phyloP scores from a whole-genome alignment of 1,140 invertebrate genomes.

The Onthophagus taurus region DNA sequence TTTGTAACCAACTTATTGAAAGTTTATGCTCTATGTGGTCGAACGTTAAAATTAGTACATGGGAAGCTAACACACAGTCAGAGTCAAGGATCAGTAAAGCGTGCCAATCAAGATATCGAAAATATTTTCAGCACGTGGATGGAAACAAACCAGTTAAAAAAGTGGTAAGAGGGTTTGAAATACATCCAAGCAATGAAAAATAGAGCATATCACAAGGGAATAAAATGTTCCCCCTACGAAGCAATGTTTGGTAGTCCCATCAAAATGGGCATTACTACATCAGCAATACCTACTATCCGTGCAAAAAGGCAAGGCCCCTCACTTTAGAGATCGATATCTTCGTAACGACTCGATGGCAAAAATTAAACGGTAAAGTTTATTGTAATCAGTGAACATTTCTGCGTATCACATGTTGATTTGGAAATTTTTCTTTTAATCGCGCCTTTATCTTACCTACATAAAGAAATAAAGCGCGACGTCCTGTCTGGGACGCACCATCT shows the following conservation, averaged over 20 bases:
- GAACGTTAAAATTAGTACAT: conserved; percentile 29
- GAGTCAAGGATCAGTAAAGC: conserved; percentile 26
- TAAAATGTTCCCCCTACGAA: conserved; percentile 25
- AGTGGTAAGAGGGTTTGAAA: conserved; percentile 26
- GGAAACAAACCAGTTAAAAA: conserved; percentile 23
- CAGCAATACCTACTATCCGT: too few relatives aligned
- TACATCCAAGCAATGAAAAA: conserved; percentile 34
- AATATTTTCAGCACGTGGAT: conserved; percentile 33
- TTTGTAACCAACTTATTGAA: conserved; percentile 32
- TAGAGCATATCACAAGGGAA: conserved; percentile 18
- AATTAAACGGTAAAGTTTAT: too few relatives aligned
- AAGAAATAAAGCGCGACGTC: too few relatives aligned
- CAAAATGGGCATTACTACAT: too few relatives aligned
- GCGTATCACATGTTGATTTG: too few relatives aligned
- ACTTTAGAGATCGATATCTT: too few relatives aligned
- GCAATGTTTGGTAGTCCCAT: conserved; percentile 24
- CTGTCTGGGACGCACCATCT: too few relatives aligned
- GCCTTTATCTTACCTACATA: too few relatives aligned
- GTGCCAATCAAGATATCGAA: conserved; percentile 35
- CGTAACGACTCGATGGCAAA: too few relatives aligned
- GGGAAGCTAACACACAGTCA: conserved; percentile 30
- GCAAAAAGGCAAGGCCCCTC: too few relatives aligned
- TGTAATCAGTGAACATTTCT: too few relatives aligned
- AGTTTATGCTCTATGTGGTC: conserved; percentile 30
- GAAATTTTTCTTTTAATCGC: too few relatives aligned